Evolutionary conservation across 2,113 vertebrate species (phyloP).

Genomic region (Bos javanicus): DNA sequence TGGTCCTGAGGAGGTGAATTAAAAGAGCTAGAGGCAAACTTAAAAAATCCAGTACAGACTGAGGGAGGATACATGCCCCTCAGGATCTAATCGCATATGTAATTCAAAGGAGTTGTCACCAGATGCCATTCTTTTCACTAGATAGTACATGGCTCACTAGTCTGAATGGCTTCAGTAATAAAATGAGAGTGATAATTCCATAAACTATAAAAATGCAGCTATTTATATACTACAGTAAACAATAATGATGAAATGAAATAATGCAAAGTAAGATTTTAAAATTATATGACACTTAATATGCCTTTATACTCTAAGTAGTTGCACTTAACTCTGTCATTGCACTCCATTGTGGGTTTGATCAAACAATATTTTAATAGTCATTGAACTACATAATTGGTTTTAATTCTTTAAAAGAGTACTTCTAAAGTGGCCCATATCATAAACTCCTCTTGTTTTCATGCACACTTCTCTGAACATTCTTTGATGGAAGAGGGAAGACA

Average conservation of each 20-base stretch:
- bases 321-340: background rate
- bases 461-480: background rate
- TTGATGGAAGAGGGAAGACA: background rate
- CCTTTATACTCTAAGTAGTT: background rate
- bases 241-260: background rate
- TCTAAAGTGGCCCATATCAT: background rate
- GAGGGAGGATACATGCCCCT: background rate
- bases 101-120: background rate
- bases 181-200: background rate
- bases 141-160: background rate
- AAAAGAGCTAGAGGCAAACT: background rate
- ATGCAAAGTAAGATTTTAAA: conserved; percentile 2
- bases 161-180: background rate
- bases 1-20: background rate
- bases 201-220: background rate
- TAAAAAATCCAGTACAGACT: background rate
- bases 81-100: background rate
- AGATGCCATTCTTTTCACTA: background rate
- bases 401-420: background rate
- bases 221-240: background rate
- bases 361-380: background rate
- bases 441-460: background rate
- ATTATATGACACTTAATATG: background rate
- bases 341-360: background rate
- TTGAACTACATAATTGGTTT: background rate